These are phyloP conservation scores for Cyprinodon diabolis DNA, from an alignment of 2,797 vertebrate genomes.

Conservation along the genomic window DNA sequence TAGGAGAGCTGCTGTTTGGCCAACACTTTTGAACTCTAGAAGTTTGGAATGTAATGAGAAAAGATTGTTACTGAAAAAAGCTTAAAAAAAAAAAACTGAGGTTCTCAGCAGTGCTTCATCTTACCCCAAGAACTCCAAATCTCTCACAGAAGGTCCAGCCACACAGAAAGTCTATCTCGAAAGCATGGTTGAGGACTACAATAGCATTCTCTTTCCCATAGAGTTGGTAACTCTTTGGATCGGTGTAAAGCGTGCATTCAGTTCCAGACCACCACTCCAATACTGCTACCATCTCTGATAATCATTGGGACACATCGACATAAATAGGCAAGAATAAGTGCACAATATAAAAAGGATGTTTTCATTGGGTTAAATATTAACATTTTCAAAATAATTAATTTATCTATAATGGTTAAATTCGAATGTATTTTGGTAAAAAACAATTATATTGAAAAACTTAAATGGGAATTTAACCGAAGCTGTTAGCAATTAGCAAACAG, in stretches of 20 bases:
- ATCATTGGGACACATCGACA: slow-evolving; percentile 14
- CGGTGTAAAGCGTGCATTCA: slow-evolving; percentile 90
- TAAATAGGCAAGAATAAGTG: neutral
- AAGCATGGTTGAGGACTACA: slow-evolving; percentile 94
- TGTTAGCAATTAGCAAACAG: neutral
- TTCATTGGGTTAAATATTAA: neutral
- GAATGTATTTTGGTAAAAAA: too few relatives aligned
- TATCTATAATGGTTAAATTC: neutral
- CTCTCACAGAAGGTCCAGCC: slow-evolving; percentile 95
- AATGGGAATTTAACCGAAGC: neutral
- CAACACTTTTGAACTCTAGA: slow-evolving; percentile 94
- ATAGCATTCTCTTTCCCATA: slow-evolving; percentile 94
- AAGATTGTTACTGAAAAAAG: neutral
- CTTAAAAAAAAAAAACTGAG: rapidly evolving
- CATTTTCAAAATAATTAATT: neutral
- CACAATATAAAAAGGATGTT: too few relatives aligned
- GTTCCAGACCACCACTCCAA: slow-evolving; percentile 99
- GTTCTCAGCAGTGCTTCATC: slow-evolving; percentile 38
- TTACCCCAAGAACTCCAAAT: slow-evolving; percentile 95
- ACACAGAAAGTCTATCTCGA: slow-evolving; percentile 97
- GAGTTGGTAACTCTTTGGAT: slow-evolving; percentile 81
- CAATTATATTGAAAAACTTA: neutral
- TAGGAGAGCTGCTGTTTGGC: slow-evolving; percentile 95
- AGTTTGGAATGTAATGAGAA: slow-evolving; percentile 2
- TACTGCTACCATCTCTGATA: slow-evolving; percentile 90